phyloP scores from a whole-genome alignment of 2,113 vertebrate genomes.

The Amphilophus citrinellus region DNA sequence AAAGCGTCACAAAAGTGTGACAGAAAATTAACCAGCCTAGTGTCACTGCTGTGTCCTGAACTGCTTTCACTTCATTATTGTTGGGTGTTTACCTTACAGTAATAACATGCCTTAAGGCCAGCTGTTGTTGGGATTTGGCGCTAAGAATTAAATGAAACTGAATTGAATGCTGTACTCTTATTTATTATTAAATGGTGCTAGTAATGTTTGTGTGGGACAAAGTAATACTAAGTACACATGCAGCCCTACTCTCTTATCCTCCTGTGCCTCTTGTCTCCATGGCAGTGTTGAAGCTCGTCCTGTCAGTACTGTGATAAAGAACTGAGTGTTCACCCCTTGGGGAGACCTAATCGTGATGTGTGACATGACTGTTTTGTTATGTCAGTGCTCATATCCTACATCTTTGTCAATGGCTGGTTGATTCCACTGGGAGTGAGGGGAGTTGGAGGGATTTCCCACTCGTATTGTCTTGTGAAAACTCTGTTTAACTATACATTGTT shows the following conservation, averaged over 20 bases:
- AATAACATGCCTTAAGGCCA: no score
- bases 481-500: neutral
- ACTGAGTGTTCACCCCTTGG: neutral
- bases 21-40: slow-evolving; percentile 25
- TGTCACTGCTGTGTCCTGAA: neutral
- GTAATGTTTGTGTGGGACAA: neutral
- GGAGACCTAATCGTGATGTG: slow-evolving; percentile 15
- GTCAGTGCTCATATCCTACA: neutral
- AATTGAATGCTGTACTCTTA: neutral
- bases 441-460: slow-evolving; percentile 29
- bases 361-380: slow-evolving; percentile 10
- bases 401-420: neutral
- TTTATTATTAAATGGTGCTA: slow-evolving; percentile 10
- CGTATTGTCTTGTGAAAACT: slow-evolving; percentile 19
- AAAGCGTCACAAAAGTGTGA: slow-evolving; percentile 49
- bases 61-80: slow-evolving; percentile 4
- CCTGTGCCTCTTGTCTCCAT: slow-evolving; percentile 17
- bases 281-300: slow-evolving; percentile 40
- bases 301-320: neutral
- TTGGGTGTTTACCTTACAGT: no score
- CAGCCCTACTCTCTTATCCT: neutral
- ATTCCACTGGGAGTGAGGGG: neutral
- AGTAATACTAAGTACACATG: neutral
- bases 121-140: no score
- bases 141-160: no score